Evolutionary conservation across 2,888 invertebrate species (phyloP).

Genomic region (Lampropteryx suffumata): DNA sequence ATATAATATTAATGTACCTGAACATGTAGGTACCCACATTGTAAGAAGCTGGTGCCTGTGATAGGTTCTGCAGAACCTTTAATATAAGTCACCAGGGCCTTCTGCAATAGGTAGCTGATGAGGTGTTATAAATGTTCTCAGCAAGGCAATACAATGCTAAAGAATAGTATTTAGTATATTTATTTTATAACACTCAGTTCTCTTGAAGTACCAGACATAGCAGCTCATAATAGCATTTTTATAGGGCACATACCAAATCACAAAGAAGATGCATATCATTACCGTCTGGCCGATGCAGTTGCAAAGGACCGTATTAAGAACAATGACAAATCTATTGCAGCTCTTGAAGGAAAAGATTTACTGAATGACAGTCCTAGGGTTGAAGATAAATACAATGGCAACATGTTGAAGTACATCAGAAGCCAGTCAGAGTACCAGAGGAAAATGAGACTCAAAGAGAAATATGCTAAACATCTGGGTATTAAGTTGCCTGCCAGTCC

Average conservation of each 20-base stretch:
- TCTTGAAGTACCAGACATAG: too few species aligned
- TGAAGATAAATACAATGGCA: conserved; percentile 53
- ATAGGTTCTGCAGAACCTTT: too few species aligned
- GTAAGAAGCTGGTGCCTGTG: too few species aligned
- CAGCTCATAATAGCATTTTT: conserved; percentile 35
- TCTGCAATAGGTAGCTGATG: too few species aligned
- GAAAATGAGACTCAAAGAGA: conserved; percentile 63
- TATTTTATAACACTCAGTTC: too few species aligned
- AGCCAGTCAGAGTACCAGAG: conserved; percentile 50
- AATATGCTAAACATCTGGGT: conserved; percentile 59
- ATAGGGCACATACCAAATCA: conserved; percentile 54
- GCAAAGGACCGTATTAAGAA: conserved; percentile 69
- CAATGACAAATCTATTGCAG: conserved; percentile 74
- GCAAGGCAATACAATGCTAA: too few species aligned
- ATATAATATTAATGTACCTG: too few species aligned
- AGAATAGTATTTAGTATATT: too few species aligned
- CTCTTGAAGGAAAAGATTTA: conserved; percentile 66
- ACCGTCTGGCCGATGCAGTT: conserved; percentile 56
- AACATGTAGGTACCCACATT: too few species aligned
- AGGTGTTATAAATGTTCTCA: too few species aligned
- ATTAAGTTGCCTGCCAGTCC: conserved; percentile 48
- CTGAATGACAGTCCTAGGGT: conserved; percentile 55
- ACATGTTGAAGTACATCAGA: conserved; percentile 63
- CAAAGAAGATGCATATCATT: conserved; percentile 54
- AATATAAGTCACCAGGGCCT: too few species aligned